Percentiles rank a stretch among this genome's conserved stretches.
These are phyloP conservation scores for Kobus ellipsiprymnus DNA, from an alignment of 2,113 vertebrate genomes.

Conservation along the genomic window DNA sequence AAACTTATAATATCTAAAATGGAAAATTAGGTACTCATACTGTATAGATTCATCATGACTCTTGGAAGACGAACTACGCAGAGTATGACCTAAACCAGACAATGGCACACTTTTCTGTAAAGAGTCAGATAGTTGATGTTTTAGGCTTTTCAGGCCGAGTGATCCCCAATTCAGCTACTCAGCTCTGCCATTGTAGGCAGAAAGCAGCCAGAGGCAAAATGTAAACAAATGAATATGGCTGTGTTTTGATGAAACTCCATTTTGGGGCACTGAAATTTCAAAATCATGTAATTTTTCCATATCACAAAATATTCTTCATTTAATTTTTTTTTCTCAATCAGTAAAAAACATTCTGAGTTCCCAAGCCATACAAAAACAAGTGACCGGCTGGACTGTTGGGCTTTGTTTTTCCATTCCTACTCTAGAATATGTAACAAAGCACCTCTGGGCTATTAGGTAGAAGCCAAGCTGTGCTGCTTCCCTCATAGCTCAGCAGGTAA, in stretches of 20 bases:
- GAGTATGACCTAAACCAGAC: not conserved
- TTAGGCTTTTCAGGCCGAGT: not conserved
- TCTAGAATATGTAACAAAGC: not conserved
- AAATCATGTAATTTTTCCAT: not conserved
- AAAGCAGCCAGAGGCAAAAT: not conserved
- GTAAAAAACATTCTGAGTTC: not conserved
- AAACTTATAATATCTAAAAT: not conserved
- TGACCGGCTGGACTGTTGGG: not conserved
- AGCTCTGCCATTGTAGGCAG: not conserved
- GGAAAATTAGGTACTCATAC: not conserved
- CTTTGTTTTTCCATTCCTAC: not conserved
- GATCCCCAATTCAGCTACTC: not conserved
- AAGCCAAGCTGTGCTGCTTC: not conserved
- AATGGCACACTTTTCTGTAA: not conserved
- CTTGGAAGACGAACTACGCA: not conserved
- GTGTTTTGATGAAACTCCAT: not conserved
- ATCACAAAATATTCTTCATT: not conserved
- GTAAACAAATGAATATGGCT: not conserved
- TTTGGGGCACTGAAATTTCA: not conserved
- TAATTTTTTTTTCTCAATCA: not conserved
- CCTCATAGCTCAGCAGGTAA: not conserved
- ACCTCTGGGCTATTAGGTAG: not conserved
- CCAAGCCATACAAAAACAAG: not conserved
- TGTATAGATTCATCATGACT: not conserved
- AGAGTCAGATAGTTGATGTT: not conserved